Conservation (phyloP, 1,140 invertebrate species). For the Littorina saxatilis region DNA sequence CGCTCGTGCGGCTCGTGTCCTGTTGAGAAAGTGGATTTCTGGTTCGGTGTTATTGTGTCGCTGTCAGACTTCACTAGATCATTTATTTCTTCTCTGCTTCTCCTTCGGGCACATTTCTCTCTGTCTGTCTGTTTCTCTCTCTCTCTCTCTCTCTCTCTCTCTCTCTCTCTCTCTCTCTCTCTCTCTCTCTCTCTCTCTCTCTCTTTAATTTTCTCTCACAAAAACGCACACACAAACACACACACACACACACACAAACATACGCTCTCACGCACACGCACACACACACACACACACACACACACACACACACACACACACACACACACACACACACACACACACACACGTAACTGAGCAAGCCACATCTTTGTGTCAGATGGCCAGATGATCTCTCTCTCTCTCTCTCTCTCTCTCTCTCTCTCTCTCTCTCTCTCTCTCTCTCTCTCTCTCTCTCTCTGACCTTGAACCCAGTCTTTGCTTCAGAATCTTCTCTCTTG, state of each 20-base stretch:
- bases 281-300: neutral
- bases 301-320: no score
- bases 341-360: neutral
- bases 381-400: no score
- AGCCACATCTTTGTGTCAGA: neutral
- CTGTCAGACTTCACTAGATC: neutral
- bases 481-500: no score
- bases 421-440: no score
- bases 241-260: neutral
- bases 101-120: neutral
- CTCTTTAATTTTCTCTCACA: neutral
- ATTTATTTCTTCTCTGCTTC: neutral
- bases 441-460: no score
- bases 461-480: no score
- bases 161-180: neutral
- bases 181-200: slow-evolving; percentile 2
- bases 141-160: slow-evolving; percentile 17
- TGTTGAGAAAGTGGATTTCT: neutral
- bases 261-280: neutral
- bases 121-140: neutral
- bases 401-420: no score
- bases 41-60: neutral
- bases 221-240: neutral
- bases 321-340: no score
- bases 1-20: neutral